Conservation (phyloP, 2,888 invertebrate species). For the Cerastoderma edule region DNA sequence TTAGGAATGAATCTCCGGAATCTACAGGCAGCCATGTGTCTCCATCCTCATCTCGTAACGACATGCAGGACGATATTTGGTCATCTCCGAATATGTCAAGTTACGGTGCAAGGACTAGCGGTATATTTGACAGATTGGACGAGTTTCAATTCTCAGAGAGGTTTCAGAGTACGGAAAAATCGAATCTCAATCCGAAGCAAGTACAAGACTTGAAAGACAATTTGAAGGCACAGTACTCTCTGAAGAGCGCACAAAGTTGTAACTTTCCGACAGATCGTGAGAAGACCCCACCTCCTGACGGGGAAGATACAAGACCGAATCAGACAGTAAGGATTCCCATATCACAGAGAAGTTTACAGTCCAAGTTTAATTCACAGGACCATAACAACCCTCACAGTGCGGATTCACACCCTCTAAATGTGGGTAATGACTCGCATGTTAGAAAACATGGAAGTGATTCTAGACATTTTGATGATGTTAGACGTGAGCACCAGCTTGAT, state of each 20-base stretch:
- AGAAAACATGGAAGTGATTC: too few relatives aligned
- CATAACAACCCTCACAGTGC: too few relatives aligned
- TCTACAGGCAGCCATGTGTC: not conserved
- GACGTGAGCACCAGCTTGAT: too few relatives aligned
- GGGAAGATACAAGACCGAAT: conserved; percentile 12
- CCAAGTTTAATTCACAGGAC: too few relatives aligned
- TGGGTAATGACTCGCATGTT: too few relatives aligned
- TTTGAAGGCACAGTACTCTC: conserved; percentile 16
- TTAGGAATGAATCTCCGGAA: conserved; percentile 1
- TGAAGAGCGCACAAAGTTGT: not conserved
- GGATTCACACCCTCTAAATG: too few relatives aligned
- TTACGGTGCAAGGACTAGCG: conserved; percentile 33
- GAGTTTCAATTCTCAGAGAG: conserved; percentile 44
- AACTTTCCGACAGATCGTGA: conserved; percentile 24
- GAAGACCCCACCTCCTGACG: conserved; percentile 37
- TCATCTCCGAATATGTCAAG: conserved; percentile 54
- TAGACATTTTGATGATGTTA: too few relatives aligned
- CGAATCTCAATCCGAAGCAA: conserved; percentile 5
- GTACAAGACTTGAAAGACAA: conserved; percentile 25
- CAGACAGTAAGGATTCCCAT: not conserved
- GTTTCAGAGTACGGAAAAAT: conserved; percentile 5
- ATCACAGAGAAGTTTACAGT: too few relatives aligned
- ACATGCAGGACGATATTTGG: conserved; percentile 32
- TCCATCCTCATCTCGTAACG: conserved; percentile 20
- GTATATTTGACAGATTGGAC: conserved; percentile 48